Conservation (phyloP, 2,888 invertebrate species). For the Cryptocheilus praepositus region DNA sequence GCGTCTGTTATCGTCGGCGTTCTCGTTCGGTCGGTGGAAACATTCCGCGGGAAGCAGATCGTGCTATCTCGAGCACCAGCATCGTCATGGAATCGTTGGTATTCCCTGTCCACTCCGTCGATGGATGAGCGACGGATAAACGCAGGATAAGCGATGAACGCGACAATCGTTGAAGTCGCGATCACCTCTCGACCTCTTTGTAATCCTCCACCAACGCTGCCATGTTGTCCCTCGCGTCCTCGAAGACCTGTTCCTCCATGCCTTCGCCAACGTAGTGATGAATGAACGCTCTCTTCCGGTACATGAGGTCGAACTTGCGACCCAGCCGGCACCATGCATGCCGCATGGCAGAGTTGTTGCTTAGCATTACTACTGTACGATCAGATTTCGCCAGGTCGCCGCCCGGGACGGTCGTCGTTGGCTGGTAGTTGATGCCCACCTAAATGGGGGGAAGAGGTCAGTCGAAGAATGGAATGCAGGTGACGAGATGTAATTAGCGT, state of each 20-base stretch:
- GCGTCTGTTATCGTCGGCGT: too few relatives aligned
- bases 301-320: conserved; percentile 89
- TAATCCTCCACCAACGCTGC: conserved; percentile 82
- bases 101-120: too few relatives aligned
- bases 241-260: conserved; percentile 82
- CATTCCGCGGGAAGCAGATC: too few relatives aligned
- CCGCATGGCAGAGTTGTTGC: conserved; percentile 88
- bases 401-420: conserved; percentile 85
- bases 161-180: too few relatives aligned
- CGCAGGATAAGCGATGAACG: too few relatives aligned
- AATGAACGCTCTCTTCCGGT: conserved; percentile 88
- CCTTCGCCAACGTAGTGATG: conserved; percentile 90
- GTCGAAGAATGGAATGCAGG: too few relatives aligned
- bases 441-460: too few relatives aligned
- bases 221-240: conserved; percentile 80
- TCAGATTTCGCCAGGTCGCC: conserved; percentile 85
- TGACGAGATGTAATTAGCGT: too few relatives aligned
- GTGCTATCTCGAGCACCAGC: too few relatives aligned
- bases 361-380: conserved; percentile 89
- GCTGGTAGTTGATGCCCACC: conserved; percentile 85
- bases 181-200: conserved; percentile 79
- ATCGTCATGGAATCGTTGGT: too few relatives aligned
- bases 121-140: too few relatives aligned
- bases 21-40: too few relatives aligned
- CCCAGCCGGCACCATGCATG: conserved; percentile 87